These are phyloP conservation scores for Neosalanx taihuensis DNA, from an alignment of 2,797 vertebrate genomes.

Conservation along the genomic window DNA sequence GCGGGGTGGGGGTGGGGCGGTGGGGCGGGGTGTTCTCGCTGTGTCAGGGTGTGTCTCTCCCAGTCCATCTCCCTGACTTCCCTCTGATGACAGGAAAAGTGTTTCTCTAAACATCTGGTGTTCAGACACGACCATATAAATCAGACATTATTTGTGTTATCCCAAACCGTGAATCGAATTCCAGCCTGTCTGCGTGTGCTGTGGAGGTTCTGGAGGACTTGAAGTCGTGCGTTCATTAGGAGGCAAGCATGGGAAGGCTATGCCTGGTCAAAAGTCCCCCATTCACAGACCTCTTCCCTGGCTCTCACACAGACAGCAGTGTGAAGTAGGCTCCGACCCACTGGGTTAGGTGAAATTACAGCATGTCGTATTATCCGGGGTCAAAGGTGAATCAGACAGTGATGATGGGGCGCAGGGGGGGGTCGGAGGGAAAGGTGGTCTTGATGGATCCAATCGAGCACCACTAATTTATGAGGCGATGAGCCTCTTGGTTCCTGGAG, in stretches of 20 bases:
- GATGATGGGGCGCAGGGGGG: not conserved
- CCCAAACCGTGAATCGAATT: conserved; percentile 22
- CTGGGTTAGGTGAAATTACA: not conserved
- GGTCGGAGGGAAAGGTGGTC: conserved; percentile 20
- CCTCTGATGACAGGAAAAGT: conserved; percentile 15
- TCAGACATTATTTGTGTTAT: conserved; percentile 21
- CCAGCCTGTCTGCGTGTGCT: conserved; percentile 25
- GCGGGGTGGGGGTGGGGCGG: not conserved
- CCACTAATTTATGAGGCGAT: conserved; percentile 59
- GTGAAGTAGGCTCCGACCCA: not conserved
- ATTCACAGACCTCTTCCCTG: too few relatives aligned
- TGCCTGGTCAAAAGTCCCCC: not conserved
- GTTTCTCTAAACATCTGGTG: conserved; percentile 21
- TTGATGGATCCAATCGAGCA: conserved; percentile 15
- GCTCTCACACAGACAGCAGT: too few relatives aligned
- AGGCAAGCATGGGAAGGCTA: not conserved
- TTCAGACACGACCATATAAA: conserved; percentile 33
- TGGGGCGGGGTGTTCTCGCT: not conserved
- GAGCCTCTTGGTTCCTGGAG: conserved; percentile 36
- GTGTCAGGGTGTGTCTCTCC: conserved; percentile 25
- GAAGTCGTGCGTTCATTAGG: not conserved
- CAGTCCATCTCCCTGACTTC: not conserved
- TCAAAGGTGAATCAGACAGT: not conserved
- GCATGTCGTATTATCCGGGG: not conserved
- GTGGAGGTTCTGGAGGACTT: not conserved